Evolutionary conservation across 2,888 invertebrate species (phyloP).

Genomic region (Dastarcus helophoroides): DNA sequence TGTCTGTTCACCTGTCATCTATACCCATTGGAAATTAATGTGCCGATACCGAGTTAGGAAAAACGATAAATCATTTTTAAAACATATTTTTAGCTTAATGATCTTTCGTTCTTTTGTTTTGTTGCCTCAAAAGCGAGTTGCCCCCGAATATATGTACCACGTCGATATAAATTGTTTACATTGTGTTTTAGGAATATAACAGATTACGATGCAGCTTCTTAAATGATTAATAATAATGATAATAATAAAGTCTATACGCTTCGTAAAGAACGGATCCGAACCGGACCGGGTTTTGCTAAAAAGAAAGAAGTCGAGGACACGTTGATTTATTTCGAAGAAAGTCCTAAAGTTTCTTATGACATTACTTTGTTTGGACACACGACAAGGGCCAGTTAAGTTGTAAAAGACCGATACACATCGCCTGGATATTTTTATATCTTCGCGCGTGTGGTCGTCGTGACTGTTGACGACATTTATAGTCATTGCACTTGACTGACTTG

Average conservation of each 20-base stretch:
- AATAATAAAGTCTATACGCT: too few species aligned
- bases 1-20: conserved; percentile 1
- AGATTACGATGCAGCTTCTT: too few species aligned
- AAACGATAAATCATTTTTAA: conserved; percentile 1
- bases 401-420: conserved; percentile 24
- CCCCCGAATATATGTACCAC: too few species aligned
- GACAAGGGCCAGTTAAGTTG: conserved; percentile 26
- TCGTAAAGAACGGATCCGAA: too few species aligned
- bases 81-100: neutral
- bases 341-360: too few species aligned
- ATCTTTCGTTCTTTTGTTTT: neutral
- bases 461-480: conserved; percentile 24
- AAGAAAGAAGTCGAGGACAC: too few species aligned
- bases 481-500: too few species aligned
- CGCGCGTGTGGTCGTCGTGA: conserved; percentile 28
- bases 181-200: too few species aligned
- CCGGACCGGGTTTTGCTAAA: too few species aligned
- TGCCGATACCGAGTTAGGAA: neutral
- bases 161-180: too few species aligned
- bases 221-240: too few species aligned
- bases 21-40: neutral
- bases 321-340: too few species aligned
- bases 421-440: conserved; percentile 27
- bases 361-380: conserved; percentile 30
- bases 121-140: neutral